phyloP scores from a whole-genome alignment of 1,140 invertebrate genomes.

The Cecropterus lyciades region DNA sequence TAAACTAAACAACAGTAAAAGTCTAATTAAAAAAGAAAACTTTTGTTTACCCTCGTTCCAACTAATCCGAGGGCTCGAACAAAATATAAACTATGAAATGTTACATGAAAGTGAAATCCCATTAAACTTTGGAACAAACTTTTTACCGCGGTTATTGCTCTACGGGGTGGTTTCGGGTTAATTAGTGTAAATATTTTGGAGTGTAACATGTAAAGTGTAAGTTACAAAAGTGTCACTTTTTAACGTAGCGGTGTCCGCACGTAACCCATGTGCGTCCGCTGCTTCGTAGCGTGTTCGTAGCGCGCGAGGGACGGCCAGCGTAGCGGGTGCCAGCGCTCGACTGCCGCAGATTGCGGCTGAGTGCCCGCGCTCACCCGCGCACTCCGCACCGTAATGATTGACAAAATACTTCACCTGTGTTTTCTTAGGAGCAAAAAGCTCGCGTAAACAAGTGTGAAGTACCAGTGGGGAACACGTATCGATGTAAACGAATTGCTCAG shows the following conservation, averaged over 20 bases:
- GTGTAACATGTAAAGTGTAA: constrained; percentile 18
- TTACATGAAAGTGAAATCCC: constrained; percentile 23
- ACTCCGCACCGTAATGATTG: constrained; percentile 74
- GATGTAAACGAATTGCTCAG: constrained; percentile 4
- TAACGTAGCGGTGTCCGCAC: constrained; percentile 20
- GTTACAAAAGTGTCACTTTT: constrained; percentile 28
- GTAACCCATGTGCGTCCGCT: constrained; percentile 44
- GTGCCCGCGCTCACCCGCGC: constrained; percentile 58
- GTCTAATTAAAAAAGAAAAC: constrained; percentile 1
- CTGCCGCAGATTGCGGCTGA: constrained; percentile 67
- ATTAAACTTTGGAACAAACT: constrained; percentile 28
- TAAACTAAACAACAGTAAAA: background rate
- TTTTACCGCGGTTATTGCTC: constrained; percentile 16
- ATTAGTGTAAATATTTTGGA: background rate
- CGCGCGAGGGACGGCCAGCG: constrained; percentile 45
- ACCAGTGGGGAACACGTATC: constrained; percentile 36
- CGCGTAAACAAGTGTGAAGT: constrained; percentile 49
- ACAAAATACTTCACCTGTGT: constrained; percentile 80
- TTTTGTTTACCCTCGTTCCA: constrained; percentile 12
- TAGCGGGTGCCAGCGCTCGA: constrained; percentile 60
- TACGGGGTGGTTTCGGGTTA: background rate
- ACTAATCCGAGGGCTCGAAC: constrained; percentile 6
- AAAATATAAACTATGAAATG: constrained; percentile 24
- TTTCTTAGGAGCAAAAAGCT: constrained; percentile 61
- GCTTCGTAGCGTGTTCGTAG: constrained; percentile 46